A percentile compares a stretch with the other conserved stretches of the same genome.
Evolutionary conservation across 2,888 invertebrate genomes (phyloP).

Genomic region (Rotaria socialis): DNA sequence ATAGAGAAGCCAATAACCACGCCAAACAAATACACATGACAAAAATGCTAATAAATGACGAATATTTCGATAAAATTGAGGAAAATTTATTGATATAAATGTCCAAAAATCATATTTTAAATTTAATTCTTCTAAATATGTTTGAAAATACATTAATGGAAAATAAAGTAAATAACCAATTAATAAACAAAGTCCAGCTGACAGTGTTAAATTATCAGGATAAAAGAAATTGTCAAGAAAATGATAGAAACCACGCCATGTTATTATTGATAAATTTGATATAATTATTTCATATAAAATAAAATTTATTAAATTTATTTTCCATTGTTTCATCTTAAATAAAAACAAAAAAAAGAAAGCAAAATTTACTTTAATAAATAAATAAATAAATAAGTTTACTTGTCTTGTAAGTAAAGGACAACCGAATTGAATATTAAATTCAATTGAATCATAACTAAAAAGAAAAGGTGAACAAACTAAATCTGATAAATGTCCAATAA

Average conservation of each 20-base stretch:
- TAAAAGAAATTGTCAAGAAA: background rate
- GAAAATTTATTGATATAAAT: conserved; percentile 1
- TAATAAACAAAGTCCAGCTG: background rate
- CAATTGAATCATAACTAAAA: conserved; percentile 5
- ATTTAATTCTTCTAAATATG: conserved; percentile 13
- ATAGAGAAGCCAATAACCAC: background rate
- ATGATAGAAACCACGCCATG: conserved; percentile 3
- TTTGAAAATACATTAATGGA: conserved; percentile 18
- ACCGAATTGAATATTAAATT: background rate
- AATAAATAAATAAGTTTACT: background rate
- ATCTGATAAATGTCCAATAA: background rate
- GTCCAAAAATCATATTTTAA: conserved; percentile 6
- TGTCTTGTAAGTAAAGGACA: background rate
- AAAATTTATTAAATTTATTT: too few relatives aligned
- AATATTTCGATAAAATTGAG: background rate
- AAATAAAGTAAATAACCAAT: background rate
- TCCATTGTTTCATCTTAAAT: too few relatives aligned
- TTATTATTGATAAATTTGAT: background rate
- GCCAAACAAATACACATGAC: background rate
- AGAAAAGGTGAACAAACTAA: conserved; percentile 1
- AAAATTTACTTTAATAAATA: too few relatives aligned
- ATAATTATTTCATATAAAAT: background rate
- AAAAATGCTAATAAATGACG: conserved; percentile 8
- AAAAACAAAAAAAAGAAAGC: background rate
- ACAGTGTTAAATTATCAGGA: background rate